Conservation (phyloP, 1,140 invertebrate species). For the Aphaenogaster rudis region DNA sequence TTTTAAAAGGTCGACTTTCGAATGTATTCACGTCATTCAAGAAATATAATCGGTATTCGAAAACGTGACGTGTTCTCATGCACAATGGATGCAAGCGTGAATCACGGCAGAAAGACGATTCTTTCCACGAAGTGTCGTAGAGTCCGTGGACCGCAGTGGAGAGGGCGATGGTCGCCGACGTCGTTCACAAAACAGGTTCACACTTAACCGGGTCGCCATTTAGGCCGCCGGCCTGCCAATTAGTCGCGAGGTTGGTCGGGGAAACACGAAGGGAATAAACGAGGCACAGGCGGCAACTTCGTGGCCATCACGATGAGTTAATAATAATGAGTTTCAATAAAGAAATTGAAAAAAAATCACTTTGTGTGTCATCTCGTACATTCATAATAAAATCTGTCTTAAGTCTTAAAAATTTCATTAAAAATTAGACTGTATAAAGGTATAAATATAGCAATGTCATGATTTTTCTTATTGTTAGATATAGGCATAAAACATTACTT, state of each 20-base stretch:
- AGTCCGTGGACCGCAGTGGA: not conserved
- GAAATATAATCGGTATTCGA: not conserved
- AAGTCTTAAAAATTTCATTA: slow-evolving; percentile 8
- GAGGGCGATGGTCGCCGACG: slow-evolving; percentile 32
- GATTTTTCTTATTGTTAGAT: not conserved
- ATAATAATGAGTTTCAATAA: slow-evolving; percentile 33
- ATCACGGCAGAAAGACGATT: not conserved
- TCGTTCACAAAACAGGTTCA: slow-evolving; percentile 65
- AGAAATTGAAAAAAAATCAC: slow-evolving; percentile 13
- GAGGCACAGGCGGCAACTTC: not conserved
- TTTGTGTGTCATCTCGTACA: not conserved
- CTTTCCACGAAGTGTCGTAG: not conserved
- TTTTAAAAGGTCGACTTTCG: not conserved
- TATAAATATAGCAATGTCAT: not conserved
- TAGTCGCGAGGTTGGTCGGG: slow-evolving; percentile 61
- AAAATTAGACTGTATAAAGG: not conserved
- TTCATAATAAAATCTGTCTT: not conserved
- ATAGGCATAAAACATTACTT: not conserved
- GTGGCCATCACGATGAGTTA: not conserved
- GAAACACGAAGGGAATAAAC: slow-evolving; percentile 32
- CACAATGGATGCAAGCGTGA: slow-evolving; percentile 22
- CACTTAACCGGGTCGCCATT: slow-evolving; percentile 56
- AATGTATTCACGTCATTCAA: slow-evolving; percentile 29
- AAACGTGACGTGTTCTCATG: slow-evolving; percentile 27
- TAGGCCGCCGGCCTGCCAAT: slow-evolving; percentile 66